Evolutionary conservation across 1,140 invertebrate species (phyloP).

Genomic region (Mamestra configurata): DNA sequence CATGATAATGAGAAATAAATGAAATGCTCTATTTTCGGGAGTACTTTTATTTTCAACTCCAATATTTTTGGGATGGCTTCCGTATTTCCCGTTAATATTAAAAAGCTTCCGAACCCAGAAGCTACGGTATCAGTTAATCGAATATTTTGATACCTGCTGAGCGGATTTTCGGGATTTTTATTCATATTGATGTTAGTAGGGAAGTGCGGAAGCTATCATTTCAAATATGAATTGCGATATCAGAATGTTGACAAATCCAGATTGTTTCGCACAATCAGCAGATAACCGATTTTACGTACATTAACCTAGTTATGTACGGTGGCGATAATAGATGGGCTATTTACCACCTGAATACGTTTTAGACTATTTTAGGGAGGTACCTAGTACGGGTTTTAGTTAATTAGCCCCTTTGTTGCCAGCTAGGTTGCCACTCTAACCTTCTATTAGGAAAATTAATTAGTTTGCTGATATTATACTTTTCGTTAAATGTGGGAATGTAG

Average conservation of each 20-base stretch:
- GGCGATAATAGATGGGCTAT: neutral
- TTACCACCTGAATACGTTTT: neutral
- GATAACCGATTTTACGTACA: neutral
- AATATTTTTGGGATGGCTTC: neutral
- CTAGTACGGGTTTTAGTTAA: neutral
- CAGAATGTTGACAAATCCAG: neutral
- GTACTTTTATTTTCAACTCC: neutral
- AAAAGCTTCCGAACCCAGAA: neutral
- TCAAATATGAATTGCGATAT: neutral
- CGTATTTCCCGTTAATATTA: neutral
- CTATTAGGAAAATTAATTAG: slow-evolving; percentile 22
- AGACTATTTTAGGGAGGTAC: neutral
- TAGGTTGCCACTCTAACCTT: neutral
- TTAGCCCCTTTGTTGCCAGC: slow-evolving; percentile 3
- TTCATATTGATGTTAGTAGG: neutral
- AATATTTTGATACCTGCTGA: neutral
- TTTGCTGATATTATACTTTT: neutral
- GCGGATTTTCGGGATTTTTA: neutral
- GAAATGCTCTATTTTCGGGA: neutral
- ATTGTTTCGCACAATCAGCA: neutral
- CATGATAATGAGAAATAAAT: slow-evolving; percentile 30
- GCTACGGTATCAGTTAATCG: neutral
- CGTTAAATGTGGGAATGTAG: neutral
- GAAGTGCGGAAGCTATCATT: neutral
- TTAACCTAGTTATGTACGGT: neutral